Conservation (phyloP, 2,888 invertebrate genomes). For the Phymatocera aterrima region DNA sequence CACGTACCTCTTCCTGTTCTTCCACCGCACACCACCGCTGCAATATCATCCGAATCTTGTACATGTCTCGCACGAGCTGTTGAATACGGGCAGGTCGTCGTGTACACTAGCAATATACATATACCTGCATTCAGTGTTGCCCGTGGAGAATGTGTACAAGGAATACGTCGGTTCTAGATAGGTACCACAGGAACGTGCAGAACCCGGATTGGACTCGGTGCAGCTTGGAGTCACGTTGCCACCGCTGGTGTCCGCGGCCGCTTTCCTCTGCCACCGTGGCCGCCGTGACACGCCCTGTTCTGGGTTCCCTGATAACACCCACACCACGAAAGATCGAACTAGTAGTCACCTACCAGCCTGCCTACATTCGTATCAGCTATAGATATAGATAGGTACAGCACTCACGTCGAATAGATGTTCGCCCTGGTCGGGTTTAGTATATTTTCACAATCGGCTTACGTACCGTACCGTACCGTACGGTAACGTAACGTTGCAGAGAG, state of each 20-base stretch:
- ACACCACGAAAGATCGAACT: slow-evolving; percentile 69
- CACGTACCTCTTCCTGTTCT: slow-evolving; percentile 1
- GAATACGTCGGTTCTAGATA: too few relatives aligned
- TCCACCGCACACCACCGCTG: neutral
- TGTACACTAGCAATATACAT: neutral
- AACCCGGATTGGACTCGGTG: slow-evolving; percentile 46
- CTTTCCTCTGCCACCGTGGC: slow-evolving; percentile 53
- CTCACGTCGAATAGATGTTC: slow-evolving; percentile 71
- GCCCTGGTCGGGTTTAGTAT: slow-evolving; percentile 59
- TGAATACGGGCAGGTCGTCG: neutral
- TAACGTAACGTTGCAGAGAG: slow-evolving; percentile 37
- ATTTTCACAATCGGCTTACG: slow-evolving; percentile 55
- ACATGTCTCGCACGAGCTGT: slow-evolving; percentile 21
- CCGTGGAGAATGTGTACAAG: neutral
- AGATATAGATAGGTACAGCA: too few relatives aligned
- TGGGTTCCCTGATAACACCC: slow-evolving; percentile 74
- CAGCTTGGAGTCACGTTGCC: slow-evolving; percentile 62
- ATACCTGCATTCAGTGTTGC: neutral
- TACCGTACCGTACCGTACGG: slow-evolving; percentile 52
- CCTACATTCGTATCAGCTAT: slow-evolving; percentile 41
- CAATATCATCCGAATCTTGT: slow-evolving; percentile 21
- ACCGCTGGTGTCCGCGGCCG: slow-evolving; percentile 51
- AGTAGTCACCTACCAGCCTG: too few relatives aligned
- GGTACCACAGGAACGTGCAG: slow-evolving; percentile 39
- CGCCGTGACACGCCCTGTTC: slow-evolving; percentile 72